phyloP scores from a whole-genome alignment of 1,140 invertebrate species.

The Zelostemma sp. region DNA sequence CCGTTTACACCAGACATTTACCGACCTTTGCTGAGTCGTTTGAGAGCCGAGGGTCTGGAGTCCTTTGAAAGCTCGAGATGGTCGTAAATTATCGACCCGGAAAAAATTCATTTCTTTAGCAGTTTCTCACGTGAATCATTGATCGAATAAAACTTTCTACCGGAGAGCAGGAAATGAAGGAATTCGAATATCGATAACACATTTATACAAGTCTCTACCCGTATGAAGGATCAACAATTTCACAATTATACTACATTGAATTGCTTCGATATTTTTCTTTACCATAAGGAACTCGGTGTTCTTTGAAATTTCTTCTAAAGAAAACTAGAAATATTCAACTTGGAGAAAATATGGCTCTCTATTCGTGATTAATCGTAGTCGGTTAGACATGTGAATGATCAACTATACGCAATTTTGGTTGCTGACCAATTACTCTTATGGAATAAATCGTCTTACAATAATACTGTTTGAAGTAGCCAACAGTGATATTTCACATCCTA shows the following conservation, averaged over 20 bases:
- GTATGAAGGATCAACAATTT: constrained; percentile 24
- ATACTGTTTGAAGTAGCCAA: constrained; percentile 12
- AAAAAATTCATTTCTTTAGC: not conserved
- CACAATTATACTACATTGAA: constrained; percentile 28
- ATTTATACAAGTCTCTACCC: constrained; percentile 28
- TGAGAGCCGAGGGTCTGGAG: constrained; percentile 87
- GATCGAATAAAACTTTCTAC: not conserved
- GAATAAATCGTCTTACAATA: constrained; percentile 26
- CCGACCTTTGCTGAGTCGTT: constrained; percentile 86
- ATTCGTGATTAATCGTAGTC: constrained; percentile 11
- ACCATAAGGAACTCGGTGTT: constrained; percentile 26
- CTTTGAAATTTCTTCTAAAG: no score
- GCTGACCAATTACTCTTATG: constrained; percentile 13
- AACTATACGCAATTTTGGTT: not conserved
- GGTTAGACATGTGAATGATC: constrained; percentile 1
- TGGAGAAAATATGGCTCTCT: constrained; percentile 3
- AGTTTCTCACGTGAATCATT: constrained; percentile 6
- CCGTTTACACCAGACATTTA: constrained; percentile 94
- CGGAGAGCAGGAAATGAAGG: not conserved
- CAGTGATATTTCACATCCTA: constrained; percentile 32
- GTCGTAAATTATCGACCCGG: constrained; percentile 41
- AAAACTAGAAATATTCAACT: constrained; percentile 7
- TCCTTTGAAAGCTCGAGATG: constrained; percentile 79
- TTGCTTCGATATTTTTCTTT: constrained; percentile 25
- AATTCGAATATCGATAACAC: constrained; percentile 15